Conservation (phyloP, 2,888 invertebrate genomes). For the Chamaedrilus cognettii region DNA sequence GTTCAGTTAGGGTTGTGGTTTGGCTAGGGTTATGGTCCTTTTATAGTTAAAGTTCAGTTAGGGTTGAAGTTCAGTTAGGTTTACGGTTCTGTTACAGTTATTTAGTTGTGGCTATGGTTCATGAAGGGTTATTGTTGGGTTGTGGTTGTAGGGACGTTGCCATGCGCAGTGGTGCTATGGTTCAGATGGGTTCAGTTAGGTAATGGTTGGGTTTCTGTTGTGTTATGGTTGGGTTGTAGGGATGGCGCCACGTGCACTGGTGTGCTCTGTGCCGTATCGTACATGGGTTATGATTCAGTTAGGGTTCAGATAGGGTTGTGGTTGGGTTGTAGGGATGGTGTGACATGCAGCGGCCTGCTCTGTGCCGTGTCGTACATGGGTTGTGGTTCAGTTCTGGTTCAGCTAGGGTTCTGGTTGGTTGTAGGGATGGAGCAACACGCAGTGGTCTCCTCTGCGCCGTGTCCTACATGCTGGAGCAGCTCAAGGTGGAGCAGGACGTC, state of each 20-base stretch:
- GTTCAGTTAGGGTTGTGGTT: no score
- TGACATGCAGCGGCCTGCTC: no score
- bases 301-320: not conserved
- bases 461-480: constrained; percentile 51
- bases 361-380: constrained; percentile 5
- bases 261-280: constrained; percentile 8
- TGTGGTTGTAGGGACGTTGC: no score
- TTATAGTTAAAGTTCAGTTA: no score
- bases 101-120: no score
- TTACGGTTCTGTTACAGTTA: no score
- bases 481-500: constrained; percentile 55
- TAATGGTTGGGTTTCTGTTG: no score
- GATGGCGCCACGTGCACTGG: not conserved
- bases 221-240: not conserved
- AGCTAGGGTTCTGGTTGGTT: not conserved
- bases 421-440: constrained; percentile 55
- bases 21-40: no score
- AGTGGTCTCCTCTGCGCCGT: constrained; percentile 55
- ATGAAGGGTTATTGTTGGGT: no score
- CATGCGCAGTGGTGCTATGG: no score
- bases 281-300: not conserved
- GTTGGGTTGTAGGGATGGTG: constrained; percentile 46
- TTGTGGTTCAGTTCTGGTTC: not conserved
- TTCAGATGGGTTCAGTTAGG: no score
- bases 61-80: no score